These are phyloP conservation scores for Yponomeuta evonymella DNA, from an alignment of 2,888 invertebrate species.

Conservation along the genomic window DNA sequence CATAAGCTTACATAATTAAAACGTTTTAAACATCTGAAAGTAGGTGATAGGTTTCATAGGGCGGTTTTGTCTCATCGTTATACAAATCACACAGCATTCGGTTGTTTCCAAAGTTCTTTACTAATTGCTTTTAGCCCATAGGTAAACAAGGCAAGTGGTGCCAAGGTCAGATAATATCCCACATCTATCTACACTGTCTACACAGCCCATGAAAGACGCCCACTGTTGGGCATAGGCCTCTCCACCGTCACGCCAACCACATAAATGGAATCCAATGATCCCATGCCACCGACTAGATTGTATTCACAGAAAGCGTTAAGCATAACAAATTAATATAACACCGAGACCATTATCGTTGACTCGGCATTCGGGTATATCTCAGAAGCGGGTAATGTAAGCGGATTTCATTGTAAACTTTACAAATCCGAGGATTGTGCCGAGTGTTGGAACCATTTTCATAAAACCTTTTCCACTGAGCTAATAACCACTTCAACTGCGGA, in stretches of 20 bases:
- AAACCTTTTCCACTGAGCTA: neutral
- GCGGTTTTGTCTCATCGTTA: too few relatives aligned
- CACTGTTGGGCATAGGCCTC: too few relatives aligned
- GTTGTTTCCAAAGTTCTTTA: too few relatives aligned
- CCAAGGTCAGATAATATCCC: neutral
- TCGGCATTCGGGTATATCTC: neutral
- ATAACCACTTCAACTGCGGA: neutral
- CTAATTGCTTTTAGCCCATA: too few relatives aligned
- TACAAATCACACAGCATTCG: too few relatives aligned
- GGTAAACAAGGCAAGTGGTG: neutral
- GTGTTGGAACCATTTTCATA: neutral
- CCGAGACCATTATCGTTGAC: neutral
- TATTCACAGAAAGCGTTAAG: neutral
- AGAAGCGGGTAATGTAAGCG: neutral
- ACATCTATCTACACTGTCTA: neutral
- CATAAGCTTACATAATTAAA: too few relatives aligned
- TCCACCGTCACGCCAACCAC: too few relatives aligned
- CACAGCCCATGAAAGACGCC: too few relatives aligned
- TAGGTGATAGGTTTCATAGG: too few relatives aligned
- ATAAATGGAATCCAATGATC: neutral
- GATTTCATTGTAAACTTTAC: neutral
- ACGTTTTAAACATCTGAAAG: too few relatives aligned
- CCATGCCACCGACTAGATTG: neutral
- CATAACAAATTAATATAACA: constrained; percentile 2
- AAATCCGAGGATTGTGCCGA: neutral